Evolutionary conservation across 2,797 vertebrate genomes (phyloP), one percentile per base, ranked within the genome.

Genomic region (Miichthys miiuy): DNA sequence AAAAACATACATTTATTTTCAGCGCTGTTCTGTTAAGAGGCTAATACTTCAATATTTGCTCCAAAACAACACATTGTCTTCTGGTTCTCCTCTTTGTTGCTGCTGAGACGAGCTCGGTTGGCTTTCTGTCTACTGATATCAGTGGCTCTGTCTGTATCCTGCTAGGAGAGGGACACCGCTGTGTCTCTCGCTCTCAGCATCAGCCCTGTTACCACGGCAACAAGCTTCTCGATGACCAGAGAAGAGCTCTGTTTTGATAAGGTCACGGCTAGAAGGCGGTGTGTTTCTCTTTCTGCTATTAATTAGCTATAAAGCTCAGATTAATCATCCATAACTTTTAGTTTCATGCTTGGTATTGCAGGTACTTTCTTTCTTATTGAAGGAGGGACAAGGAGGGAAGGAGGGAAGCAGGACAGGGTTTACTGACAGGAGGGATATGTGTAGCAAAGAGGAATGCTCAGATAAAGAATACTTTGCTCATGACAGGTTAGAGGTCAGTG

Each of bases 141-240:
- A 79, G 57, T 7, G 16, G 6, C 61, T 66, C 63, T 62, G 64
- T 66, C 72, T 69, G 52, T 56, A 42, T 58, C 63, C 56, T 51
- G 20, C 41, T 20, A 6, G 34, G 47, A 73, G 46, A 70, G 38
- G 58, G 71, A 69, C 75, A 80, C 56, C 27, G 16, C 70, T 80
- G 71, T 17, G n/a, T 68, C 75, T 75, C 79, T 68, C 67, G 61
- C 30, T 54, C 62, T 76, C 85, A 79, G 80, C 76, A 89, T 83
- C 79, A 84, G 68, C 73, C 38, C 54, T 1, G 84, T 92, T 79
- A 85, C 93, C 90, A 90, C 79, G 77, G 87, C 84, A 92, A 93
- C 92, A 82, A n/a, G 50, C 46, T 50, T 76, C 69, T 66, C 41
- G 72, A 81, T 85, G 81, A 82, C 83, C 66, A 68, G 38, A 61